Evolutionary conservation across 2,797 vertebrate genomes (phyloP).

Genomic region (Ctenosaura bakeri): DNA sequence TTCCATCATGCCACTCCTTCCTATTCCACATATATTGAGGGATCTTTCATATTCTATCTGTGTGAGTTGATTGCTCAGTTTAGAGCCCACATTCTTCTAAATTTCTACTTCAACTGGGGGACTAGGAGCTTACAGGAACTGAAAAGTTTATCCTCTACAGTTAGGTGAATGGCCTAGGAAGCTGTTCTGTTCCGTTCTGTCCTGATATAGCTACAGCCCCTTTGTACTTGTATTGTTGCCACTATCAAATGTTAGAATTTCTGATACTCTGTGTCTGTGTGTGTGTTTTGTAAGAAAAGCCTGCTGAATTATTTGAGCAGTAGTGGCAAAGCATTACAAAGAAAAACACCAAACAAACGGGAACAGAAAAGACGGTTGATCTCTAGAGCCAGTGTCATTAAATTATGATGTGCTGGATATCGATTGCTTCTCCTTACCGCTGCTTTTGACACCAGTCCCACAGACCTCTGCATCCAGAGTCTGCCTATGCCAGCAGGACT

Average conservation of each 20-base stretch:
- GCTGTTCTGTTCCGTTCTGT: background rate
- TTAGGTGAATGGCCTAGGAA: background rate
- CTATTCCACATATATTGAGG: background rate
- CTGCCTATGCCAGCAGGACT: background rate
- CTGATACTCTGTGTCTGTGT: too few relatives aligned
- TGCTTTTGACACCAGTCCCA: background rate
- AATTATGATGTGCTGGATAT: constrained; percentile 20
- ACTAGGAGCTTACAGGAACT: background rate
- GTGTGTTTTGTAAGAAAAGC: too few relatives aligned
- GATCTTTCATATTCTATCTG: background rate
- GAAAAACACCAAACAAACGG: background rate
- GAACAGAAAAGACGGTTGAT: background rate
- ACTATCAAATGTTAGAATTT: background rate
- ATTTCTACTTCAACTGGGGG: background rate
- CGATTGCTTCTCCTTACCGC: constrained; percentile 5
- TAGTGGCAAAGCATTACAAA: background rate
- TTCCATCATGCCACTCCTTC: background rate
- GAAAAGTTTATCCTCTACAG: background rate
- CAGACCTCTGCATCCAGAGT: constrained; percentile 12
- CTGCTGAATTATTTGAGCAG: background rate
- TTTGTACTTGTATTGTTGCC: background rate
- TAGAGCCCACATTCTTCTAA: background rate
- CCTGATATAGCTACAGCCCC: background rate
- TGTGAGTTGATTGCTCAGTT: background rate
- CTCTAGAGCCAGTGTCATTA: background rate